Percentiles rank a stretch among this genome's conserved stretches.
Evolutionary conservation across 2,888 invertebrate genomes (phyloP).

Genomic region (Scelioninae gen. 1): DNA sequence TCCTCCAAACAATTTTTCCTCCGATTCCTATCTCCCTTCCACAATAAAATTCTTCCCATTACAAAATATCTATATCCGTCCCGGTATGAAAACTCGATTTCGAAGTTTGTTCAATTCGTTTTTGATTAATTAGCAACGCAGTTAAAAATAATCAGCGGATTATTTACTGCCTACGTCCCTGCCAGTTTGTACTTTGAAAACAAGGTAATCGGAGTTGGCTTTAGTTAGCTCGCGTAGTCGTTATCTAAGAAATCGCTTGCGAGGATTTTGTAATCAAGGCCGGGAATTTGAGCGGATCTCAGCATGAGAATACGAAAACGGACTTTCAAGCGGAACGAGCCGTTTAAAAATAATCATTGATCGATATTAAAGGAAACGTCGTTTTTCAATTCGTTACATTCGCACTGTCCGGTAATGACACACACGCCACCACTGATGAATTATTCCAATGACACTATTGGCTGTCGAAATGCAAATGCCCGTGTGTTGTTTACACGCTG

Average conservation of each 20-base stretch:
- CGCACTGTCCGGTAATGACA: constrained; percentile 16
- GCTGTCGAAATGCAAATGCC: constrained; percentile 19
- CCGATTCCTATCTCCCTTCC: no score
- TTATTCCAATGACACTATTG: constrained; percentile 23
- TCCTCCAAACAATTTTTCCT: no score
- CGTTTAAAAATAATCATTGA: constrained; percentile 15
- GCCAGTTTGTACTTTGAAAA: constrained; percentile 42
- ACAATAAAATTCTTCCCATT: no score
- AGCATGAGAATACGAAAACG: background rate
- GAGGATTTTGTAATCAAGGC: constrained; percentile 28
- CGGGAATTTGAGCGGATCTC: constrained; percentile 13
- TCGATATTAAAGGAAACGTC: constrained; percentile 14
- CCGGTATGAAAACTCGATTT: no score
- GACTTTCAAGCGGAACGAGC: background rate
- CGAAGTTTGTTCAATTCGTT: no score
- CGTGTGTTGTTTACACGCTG: no score
- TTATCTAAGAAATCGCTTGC: constrained; percentile 38
- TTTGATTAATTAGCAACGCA: constrained; percentile 17
- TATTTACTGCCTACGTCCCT: constrained; percentile 35
- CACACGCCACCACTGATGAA: no score
- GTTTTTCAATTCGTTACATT: constrained; percentile 4
- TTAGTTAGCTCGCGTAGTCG: constrained; percentile 17
- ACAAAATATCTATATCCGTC: no score
- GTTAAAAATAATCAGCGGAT: constrained; percentile 45
- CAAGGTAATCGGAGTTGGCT: constrained; percentile 46